A percentile compares a stretch with the other conserved stretches of the same genome.
phyloP scores from a whole-genome alignment of 2,113 vertebrate species.

The Rhodinocichla rosea region DNA sequence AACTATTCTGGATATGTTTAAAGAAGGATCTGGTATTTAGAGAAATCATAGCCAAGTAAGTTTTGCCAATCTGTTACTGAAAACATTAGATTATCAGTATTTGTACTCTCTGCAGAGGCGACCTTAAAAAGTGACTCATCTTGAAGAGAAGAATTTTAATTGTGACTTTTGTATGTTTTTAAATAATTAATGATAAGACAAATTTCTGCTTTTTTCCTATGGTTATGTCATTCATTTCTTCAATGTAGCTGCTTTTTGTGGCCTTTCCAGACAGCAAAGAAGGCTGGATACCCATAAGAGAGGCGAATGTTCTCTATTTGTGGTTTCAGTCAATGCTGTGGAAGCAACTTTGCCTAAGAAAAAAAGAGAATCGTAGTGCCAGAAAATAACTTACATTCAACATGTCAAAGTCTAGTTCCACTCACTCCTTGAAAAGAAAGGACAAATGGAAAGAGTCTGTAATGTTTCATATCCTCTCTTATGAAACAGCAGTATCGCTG shows the following conservation, averaged over 20 bases:
- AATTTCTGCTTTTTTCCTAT: background rate
- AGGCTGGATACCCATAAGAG: background rate
- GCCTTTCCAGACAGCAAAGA: background rate
- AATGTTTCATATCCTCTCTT: background rate
- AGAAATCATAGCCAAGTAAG: background rate
- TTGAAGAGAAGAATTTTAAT: background rate
- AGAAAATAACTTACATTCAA: background rate
- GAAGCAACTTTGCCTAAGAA: background rate
- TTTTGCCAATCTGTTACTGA: background rate
- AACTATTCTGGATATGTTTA: background rate
- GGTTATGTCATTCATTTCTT: background rate
- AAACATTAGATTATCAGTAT: background rate
- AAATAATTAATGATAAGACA: background rate
- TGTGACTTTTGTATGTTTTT: background rate
- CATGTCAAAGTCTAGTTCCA: background rate
- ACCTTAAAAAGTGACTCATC: background rate
- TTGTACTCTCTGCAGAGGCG: background rate
- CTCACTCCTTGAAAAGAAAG: background rate
- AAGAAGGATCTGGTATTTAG: background rate
- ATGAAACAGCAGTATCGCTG: background rate
- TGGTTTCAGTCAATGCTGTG: background rate
- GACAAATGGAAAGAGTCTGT: background rate
- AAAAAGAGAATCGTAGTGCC: background rate
- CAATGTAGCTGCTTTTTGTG: background rate
- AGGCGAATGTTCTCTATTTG: background rate